Evolutionary conservation across 2,113 vertebrate species (phyloP).

Genomic region (Ictalurus punctatus): DNA sequence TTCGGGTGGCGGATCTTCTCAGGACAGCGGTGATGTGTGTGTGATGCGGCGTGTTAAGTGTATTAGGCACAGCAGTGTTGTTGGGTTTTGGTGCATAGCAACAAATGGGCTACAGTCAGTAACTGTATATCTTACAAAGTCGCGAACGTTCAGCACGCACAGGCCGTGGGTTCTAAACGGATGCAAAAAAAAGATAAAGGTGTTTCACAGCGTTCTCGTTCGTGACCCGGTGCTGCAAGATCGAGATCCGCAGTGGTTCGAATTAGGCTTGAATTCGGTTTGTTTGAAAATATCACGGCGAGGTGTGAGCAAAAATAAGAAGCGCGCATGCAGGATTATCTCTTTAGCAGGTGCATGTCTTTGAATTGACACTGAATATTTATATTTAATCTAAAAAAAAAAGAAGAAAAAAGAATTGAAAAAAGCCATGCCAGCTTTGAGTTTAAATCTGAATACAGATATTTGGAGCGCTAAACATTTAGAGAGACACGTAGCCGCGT

Average conservation of each 20-base stretch:
- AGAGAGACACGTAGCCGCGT: not conserved
- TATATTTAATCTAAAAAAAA: not conserved
- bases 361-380: not conserved
- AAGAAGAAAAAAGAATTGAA: not conserved
- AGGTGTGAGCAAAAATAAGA: not conserved
- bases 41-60: not conserved
- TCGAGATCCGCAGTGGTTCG: not conserved
- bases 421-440: not conserved
- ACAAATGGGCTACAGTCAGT: constrained; percentile 3
- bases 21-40: not conserved
- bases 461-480: not conserved
- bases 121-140: constrained; percentile 1
- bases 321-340: not conserved
- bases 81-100: constrained; percentile 30
- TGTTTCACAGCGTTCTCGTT: not conserved
- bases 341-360: not conserved
- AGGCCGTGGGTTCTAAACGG: not conserved
- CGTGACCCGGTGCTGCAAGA: not conserved
- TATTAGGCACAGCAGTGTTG: constrained; percentile 27
- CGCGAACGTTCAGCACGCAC: not conserved
- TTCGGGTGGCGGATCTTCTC: not conserved
- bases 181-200: not conserved
- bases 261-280: not conserved
- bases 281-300: not conserved
- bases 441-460: not conserved